Conservation (phyloP, 2,797 vertebrate species). For the Neomorphus geoffroyi region DNA sequence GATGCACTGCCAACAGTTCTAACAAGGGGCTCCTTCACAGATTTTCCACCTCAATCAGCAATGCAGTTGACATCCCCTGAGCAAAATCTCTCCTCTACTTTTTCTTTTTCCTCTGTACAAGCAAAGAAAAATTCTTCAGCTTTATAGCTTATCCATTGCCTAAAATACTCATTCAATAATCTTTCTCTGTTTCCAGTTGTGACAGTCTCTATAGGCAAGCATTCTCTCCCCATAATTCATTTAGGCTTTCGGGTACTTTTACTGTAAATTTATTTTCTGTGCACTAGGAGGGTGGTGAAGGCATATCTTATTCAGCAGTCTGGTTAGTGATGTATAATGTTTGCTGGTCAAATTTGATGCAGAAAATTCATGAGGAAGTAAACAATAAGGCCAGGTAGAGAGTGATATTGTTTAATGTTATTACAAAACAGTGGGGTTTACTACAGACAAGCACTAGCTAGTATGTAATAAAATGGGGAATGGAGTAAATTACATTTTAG, state of each 20-base stretch:
- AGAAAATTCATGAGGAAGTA: background rate
- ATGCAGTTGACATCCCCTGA: slow-evolving; percentile 32
- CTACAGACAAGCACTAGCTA: background rate
- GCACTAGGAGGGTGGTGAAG: background rate
- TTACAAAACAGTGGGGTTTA: background rate
- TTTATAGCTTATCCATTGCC: background rate
- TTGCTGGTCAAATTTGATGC: background rate
- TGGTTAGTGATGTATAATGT: background rate
- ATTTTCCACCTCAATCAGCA: slow-evolving; percentile 64
- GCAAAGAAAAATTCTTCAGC: background rate
- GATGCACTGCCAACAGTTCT: slow-evolving; percentile 38
- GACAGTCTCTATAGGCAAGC: background rate
- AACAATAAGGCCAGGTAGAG: background rate
- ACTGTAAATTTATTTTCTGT: background rate
- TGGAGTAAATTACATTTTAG: background rate
- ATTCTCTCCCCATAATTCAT: background rate
- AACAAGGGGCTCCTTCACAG: slow-evolving; percentile 46
- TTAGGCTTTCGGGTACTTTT: background rate
- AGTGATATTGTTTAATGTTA: background rate
- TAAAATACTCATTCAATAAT: background rate
- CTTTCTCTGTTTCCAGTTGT: background rate
- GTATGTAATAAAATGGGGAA: background rate
- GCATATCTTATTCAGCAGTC: background rate
- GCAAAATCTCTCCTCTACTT: background rate
- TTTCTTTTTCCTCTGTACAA: background rate